Percentiles rank a stretch among this genome's conserved stretches.
Conservation (phyloP, 2,888 invertebrate species). For the Podabrus alpinus region DNA sequence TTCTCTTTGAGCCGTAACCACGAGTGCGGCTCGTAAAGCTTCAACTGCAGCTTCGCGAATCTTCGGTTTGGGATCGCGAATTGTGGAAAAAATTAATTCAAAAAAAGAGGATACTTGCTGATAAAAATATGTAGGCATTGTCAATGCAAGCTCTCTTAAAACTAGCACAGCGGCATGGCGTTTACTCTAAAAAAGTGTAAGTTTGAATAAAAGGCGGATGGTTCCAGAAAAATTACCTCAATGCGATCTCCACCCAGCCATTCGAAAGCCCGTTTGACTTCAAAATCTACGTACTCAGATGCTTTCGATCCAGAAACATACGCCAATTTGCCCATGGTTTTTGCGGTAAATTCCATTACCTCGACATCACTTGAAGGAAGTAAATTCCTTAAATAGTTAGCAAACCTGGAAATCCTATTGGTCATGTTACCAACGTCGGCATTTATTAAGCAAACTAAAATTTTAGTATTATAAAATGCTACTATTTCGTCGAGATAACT, state of each 20-base stretch:
- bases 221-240: conserved; percentile 59
- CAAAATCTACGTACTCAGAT: conserved; percentile 97
- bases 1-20: conserved; percentile 94
- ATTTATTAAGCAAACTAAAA: conserved; percentile 86
- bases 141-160: conserved; percentile 89
- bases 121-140: conserved; percentile 96
- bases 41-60: conserved; percentile 93
- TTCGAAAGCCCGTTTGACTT: conserved; percentile 93
- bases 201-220: neutral
- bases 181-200: conserved; percentile 65
- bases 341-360: conserved; percentile 95
- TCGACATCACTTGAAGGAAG: conserved; percentile 89
- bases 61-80: conserved; percentile 87
- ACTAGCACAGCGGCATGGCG: conserved; percentile 92
- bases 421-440: conserved; percentile 92
- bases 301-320: conserved; percentile 91
- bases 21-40: conserved; percentile 91
- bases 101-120: conserved; percentile 93
- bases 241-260: conserved; percentile 90
- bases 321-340: conserved; percentile 92
- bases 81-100: conserved; percentile 88
- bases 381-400: conserved; percentile 88
- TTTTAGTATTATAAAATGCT: neutral
- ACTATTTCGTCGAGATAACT: conserved; percentile 35
- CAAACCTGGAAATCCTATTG: conserved; percentile 88